These are phyloP conservation scores for Pygmarrhopalites habei DNA, from an alignment of 1,140 invertebrate species.

Conservation along the genomic window DNA sequence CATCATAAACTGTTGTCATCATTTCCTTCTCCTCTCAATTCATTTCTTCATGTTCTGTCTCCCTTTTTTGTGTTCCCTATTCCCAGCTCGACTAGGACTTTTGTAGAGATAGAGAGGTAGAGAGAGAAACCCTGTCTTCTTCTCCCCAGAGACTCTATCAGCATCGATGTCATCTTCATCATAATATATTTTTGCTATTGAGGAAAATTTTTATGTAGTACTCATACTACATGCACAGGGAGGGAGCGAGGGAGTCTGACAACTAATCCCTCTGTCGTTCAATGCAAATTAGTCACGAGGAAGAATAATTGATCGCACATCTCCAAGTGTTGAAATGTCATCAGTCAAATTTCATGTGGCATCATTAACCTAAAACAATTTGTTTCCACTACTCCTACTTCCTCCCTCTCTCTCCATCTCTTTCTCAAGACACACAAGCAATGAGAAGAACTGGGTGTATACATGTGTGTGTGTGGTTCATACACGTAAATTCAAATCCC, in stretches of 20 bases:
- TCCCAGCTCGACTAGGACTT: not conserved
- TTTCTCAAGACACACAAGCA: too few species aligned
- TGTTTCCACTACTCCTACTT: constrained; percentile 13
- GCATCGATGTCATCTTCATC: not conserved
- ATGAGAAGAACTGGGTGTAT: too few species aligned
- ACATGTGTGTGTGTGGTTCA: too few species aligned
- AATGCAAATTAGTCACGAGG: constrained; percentile 22
- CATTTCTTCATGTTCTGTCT: too few species aligned
- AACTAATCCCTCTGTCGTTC: constrained; percentile 10
- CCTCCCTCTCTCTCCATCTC: too few species aligned
- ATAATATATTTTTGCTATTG: not conserved
- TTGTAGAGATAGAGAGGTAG: too few species aligned
- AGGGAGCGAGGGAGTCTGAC: too few species aligned
- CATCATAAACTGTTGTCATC: constrained; percentile 6
- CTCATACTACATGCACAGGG: too few species aligned
- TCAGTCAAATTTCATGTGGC: constrained; percentile 29
- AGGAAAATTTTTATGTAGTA: too few species aligned
- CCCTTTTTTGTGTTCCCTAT: too few species aligned
- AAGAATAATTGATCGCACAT: constrained; percentile 30
- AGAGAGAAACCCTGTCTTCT: too few species aligned
- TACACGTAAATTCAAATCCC: too few species aligned
- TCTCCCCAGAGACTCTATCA: not conserved
- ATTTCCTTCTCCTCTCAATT: not conserved
- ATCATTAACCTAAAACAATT: constrained; percentile 31
- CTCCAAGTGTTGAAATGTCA: constrained; percentile 26